Conservation (phyloP, 2,888 invertebrate genomes). For the Ametastegia equiseti region DNA sequence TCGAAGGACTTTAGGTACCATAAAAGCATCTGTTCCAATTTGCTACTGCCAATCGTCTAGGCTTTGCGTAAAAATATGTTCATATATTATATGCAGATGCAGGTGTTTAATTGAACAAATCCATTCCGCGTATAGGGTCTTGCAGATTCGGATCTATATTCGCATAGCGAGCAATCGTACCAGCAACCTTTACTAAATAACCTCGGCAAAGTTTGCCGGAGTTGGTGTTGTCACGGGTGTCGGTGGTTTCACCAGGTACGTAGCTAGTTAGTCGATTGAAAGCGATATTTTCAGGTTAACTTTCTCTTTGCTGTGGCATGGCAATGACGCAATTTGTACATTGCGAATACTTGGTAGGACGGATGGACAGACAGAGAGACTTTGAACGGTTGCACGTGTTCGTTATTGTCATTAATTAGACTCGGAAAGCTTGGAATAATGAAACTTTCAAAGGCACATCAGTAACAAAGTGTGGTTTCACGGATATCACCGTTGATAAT, state of each 20-base stretch:
- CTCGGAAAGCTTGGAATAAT: neutral
- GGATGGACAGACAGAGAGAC: neutral
- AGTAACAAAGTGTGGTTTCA: neutral
- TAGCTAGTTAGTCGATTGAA: slow-evolving; percentile 23
- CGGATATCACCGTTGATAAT: neutral
- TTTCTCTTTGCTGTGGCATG: slow-evolving; percentile 33
- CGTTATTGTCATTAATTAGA: slow-evolving; percentile 12
- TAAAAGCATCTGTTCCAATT: too few relatives aligned
- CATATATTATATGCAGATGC: neutral
- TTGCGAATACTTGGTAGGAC: neutral
- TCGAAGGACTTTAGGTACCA: too few relatives aligned
- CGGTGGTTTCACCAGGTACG: slow-evolving; percentile 19
- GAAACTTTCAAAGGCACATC: neutral
- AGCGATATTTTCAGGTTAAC: slow-evolving; percentile 33
- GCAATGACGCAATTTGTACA: slow-evolving; percentile 23
- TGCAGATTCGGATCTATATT: neutral
- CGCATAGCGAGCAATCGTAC: neutral
- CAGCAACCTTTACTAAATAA: too few relatives aligned
- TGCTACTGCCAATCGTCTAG: too few relatives aligned
- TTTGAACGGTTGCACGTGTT: neutral
- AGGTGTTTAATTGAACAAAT: neutral
- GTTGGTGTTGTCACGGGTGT: slow-evolving; percentile 16
- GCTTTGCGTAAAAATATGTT: too few relatives aligned
- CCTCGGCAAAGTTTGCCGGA: slow-evolving; percentile 19
- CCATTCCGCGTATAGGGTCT: neutral